Conservation (phyloP, 2,113 vertebrate species). For the Silurus glanis region DNA sequence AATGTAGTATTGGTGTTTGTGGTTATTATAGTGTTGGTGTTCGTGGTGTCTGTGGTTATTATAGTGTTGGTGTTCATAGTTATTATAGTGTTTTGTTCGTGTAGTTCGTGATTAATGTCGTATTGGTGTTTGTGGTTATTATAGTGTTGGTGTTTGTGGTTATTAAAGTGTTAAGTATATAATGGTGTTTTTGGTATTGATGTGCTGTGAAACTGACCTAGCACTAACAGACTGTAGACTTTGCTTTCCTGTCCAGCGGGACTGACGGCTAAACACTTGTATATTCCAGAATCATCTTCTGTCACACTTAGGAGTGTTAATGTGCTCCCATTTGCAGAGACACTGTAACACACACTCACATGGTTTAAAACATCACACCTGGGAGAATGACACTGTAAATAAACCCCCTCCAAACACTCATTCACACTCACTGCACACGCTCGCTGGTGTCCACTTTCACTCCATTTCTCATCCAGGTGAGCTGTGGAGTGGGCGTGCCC, state of each 20-base stretch:
- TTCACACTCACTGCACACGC: conserved; percentile 63
- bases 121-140: not conserved
- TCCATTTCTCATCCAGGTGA: conserved; percentile 87
- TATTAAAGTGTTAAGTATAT: too few species aligned
- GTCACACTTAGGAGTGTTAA: conserved; percentile 76
- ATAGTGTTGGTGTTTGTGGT: not conserved
- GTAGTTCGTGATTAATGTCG: not conserved
- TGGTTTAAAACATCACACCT: not conserved
- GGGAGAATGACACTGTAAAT: conserved; percentile 57
- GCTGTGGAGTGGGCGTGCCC: conserved; percentile 76
- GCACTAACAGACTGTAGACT: conserved; percentile 77
- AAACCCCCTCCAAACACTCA: not conserved
- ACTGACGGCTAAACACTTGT: conserved; percentile 83
- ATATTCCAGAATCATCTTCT: conserved; percentile 78
- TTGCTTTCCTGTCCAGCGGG: conserved; percentile 76
- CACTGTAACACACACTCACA: conserved; percentile 62
- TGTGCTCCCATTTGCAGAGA: conserved; percentile 72
- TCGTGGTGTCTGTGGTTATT: not conserved
- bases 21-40: not conserved
- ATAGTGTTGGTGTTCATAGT: not conserved
- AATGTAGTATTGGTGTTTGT: not conserved
- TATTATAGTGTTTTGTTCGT: not conserved
- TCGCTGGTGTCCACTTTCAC: conserved; percentile 63
- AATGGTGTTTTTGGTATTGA: not conserved
- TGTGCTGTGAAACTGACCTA: conserved; percentile 60